Conservation (phyloP, 2,888 invertebrate genomes). For the Eilema griseolum region DNA sequence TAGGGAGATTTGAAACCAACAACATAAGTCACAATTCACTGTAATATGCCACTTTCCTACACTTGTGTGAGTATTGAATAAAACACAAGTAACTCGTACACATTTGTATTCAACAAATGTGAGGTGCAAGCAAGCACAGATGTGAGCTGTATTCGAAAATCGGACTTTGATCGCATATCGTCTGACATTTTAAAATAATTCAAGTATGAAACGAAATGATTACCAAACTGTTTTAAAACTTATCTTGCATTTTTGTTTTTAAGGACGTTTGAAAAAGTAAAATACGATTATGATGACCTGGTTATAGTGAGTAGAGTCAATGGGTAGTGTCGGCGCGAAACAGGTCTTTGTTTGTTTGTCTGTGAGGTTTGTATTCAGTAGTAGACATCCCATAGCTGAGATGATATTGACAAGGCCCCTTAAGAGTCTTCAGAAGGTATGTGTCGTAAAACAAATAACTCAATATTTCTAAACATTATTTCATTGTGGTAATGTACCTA, state of each 20-base stretch:
- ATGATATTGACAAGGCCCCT: background rate
- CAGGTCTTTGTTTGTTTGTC: background rate
- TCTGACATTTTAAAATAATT: background rate
- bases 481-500: too few species aligned
- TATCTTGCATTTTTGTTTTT: background rate
- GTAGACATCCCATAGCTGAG: background rate
- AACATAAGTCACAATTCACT: too few species aligned
- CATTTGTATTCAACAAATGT: background rate
- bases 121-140: background rate
- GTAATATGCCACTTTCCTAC: too few species aligned
- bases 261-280: background rate
- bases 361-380: background rate
- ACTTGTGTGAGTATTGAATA: too few species aligned
- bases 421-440: background rate
- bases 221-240: background rate
- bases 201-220: background rate
- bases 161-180: background rate
- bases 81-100: background rate
- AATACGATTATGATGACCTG: background rate
- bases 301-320: background rate
- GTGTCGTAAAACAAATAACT: too few species aligned
- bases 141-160: background rate
- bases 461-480: too few species aligned
- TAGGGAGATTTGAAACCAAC: too few species aligned
- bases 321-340: background rate